Conservation (phyloP, 2,113 vertebrate genomes). For the Platysternon megacephalum region DNA sequence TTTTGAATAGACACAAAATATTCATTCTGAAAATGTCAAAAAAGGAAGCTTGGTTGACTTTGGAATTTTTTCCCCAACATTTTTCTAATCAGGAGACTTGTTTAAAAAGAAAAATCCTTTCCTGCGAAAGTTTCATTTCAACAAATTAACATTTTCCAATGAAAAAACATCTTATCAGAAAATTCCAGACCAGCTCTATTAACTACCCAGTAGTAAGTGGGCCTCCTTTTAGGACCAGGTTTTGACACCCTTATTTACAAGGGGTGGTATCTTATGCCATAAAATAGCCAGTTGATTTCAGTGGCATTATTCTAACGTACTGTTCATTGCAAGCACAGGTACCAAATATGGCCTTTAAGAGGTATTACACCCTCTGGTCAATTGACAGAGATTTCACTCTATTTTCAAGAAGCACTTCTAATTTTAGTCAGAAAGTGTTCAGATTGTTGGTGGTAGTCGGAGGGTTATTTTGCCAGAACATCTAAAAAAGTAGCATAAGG, state of each 20-base stretch:
- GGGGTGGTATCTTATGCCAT: rapidly evolving
- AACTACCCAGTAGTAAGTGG: rapidly evolving
- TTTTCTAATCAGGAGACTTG: rapidly evolving
- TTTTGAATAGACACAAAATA: neutral
- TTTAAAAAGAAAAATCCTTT: neutral
- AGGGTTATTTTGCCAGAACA: neutral
- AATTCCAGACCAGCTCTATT: neutral
- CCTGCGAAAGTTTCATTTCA: neutral
- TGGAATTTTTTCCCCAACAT: neutral
- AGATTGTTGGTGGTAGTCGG: neutral
- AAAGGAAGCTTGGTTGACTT: rapidly evolving
- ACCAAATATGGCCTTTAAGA: too few species aligned
- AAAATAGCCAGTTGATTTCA: neutral
- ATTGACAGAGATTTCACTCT: neutral
- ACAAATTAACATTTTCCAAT: neutral
- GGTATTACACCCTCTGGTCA: too few species aligned
- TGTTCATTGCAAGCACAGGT: too few species aligned
- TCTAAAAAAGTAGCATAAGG: neutral
- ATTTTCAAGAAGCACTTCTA: neutral
- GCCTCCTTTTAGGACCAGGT: rapidly evolving
- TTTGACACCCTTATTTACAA: rapidly evolving
- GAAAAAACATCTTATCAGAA: rapidly evolving
- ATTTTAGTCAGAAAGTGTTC: neutral
- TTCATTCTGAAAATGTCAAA: neutral
- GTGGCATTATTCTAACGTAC: too few species aligned